phyloP scores from a whole-genome alignment of 2,797 vertebrate species.

The Agapornis canus region DNA sequence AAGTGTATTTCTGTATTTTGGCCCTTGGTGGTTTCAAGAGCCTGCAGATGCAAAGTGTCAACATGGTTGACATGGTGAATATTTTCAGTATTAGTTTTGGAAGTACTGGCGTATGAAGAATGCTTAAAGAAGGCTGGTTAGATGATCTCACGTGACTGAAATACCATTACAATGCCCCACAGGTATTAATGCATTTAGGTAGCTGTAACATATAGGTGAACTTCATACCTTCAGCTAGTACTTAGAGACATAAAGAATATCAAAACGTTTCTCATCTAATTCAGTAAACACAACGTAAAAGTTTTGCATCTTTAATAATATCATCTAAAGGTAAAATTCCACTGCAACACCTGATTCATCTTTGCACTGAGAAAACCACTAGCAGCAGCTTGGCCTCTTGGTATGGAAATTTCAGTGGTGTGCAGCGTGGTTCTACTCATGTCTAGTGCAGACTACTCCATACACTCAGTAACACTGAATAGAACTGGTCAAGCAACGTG shows the following conservation, averaged over 20 bases:
- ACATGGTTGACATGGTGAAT: constrained; percentile 24
- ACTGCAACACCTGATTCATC: background rate
- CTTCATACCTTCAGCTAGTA: background rate
- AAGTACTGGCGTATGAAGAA: constrained; percentile 8
- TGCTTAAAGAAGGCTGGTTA: constrained; percentile 28
- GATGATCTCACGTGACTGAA: constrained; percentile 7
- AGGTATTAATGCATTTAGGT: constrained; percentile 3
- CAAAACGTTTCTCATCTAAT: background rate
- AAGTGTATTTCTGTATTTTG: constrained; percentile 10
- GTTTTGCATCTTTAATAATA: background rate
- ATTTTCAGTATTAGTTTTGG: constrained; percentile 54
- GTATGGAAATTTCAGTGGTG: background rate
- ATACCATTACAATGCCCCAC: constrained; percentile 24
- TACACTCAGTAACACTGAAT: background rate
- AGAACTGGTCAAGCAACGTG: rapidly evolving
- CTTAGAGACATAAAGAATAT: background rate
- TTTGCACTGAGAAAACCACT: background rate
- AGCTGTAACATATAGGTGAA: background rate
- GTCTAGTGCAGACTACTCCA: rapidly evolving
- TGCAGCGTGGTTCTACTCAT: background rate
- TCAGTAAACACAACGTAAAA: background rate
- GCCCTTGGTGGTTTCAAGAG: constrained; percentile 30
- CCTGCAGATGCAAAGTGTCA: constrained; percentile 49
- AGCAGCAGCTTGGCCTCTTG: background rate
- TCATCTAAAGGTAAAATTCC: background rate